These are phyloP conservation scores for Drosophila bunnanda DNA, from an alignment of 2,888 invertebrate species.

Conservation along the genomic window DNA sequence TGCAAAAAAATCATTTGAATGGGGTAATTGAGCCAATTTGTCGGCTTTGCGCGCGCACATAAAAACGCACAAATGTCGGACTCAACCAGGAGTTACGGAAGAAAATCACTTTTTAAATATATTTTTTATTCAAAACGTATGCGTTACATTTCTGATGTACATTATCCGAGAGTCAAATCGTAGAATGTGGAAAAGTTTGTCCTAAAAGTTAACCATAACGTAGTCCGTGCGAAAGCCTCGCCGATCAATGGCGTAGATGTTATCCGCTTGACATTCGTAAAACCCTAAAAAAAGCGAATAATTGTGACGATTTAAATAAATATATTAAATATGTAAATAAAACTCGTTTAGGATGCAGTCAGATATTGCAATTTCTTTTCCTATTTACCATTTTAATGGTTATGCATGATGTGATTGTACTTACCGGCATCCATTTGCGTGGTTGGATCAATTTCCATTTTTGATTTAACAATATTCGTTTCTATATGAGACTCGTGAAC, in stretches of 20 bases:
- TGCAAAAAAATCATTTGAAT: constrained; percentile 81
- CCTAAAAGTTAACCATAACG: constrained; percentile 84
- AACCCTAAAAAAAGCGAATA: constrained; percentile 83
- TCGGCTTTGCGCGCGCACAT: constrained; percentile 54
- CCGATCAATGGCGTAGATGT: constrained; percentile 95
- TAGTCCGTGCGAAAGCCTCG: constrained; percentile 96
- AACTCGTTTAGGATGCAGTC: too few species aligned
- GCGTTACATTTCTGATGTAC: constrained; percentile 11
- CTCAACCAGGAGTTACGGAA: constrained; percentile 29
- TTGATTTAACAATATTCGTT: constrained; percentile 93
- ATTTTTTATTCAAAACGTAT: constrained; percentile 17
- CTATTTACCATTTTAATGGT: neutral
- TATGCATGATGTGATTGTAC: neutral
- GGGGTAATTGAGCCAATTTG: constrained; percentile 84
- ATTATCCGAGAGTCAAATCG: constrained; percentile 6
- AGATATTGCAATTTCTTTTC: neutral
- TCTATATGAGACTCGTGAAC: constrained; percentile 95
- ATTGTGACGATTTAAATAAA: neutral
- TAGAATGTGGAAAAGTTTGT: constrained; percentile 1
- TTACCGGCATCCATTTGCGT: constrained; percentile 97
- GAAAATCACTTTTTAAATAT: constrained; percentile 37
- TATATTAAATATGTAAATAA: too few species aligned
- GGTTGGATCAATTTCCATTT: constrained; percentile 97
- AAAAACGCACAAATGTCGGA: constrained; percentile 27
- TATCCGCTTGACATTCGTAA: constrained; percentile 96